Conservation (phyloP, 2,888 invertebrate species). For the Deilephila porcellus region DNA sequence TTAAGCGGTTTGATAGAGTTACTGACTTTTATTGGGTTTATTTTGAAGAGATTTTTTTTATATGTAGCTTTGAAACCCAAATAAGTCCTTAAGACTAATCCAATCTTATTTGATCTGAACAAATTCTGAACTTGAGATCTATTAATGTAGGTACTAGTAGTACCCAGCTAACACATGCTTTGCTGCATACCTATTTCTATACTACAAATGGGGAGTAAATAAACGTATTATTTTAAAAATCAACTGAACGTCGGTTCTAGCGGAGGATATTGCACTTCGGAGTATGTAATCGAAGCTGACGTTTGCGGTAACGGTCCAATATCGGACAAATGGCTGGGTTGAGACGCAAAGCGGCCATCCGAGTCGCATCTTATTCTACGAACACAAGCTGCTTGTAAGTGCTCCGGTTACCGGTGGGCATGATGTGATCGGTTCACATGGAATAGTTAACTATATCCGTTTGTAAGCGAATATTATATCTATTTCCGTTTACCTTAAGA, state of each 20-base stretch:
- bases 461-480: too few relatives aligned
- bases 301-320: conserved; percentile 60
- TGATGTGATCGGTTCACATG: not conserved
- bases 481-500: too few relatives aligned
- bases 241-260: not conserved
- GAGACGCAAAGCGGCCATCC: conserved; percentile 70
- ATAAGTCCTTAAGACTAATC: too few relatives aligned
- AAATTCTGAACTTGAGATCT: too few relatives aligned
- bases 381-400: conserved; percentile 25
- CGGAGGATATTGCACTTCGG: conserved; percentile 28
- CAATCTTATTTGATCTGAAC: too few relatives aligned
- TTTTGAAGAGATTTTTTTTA: too few relatives aligned
- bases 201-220: not conserved
- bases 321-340: conserved; percentile 59
- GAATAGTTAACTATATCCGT: not conserved
- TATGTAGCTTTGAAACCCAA: too few relatives aligned
- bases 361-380: conserved; percentile 50
- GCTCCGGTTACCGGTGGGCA: conserved; percentile 23
- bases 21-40: too few relatives aligned
- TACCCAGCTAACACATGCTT: too few relatives aligned
- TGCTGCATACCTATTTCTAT: too few relatives aligned
- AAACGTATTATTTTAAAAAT: not conserved
- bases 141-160: too few relatives aligned
- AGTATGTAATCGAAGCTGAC: conserved; percentile 52
- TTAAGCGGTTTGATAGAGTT: too few relatives aligned